Evolutionary conservation across 2,113 vertebrate genomes (phyloP).

Genomic region (Orthochromis indermauri): DNA sequence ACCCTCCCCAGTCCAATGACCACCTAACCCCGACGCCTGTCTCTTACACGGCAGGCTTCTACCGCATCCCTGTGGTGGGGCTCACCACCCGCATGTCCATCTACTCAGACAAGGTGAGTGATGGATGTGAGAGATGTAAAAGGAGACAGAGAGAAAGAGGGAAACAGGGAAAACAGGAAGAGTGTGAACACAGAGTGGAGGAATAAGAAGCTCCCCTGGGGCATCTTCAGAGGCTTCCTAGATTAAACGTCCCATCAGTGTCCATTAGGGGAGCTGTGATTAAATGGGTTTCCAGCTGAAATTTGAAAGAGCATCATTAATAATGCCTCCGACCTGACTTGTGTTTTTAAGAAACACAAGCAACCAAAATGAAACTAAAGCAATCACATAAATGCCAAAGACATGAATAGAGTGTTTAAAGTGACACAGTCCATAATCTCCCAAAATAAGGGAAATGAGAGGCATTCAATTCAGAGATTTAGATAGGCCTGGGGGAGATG

Average conservation of each 20-base stretch:
- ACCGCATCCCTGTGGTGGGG: slow-evolving; percentile 96
- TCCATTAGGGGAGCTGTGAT: slow-evolving; percentile 50
- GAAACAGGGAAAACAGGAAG: background rate
- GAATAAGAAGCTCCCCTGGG: slow-evolving; percentile 25
- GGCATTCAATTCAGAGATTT: background rate
- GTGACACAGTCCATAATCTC: background rate
- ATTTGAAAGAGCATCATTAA: slow-evolving; percentile 45
- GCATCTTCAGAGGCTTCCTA: slow-evolving; percentile 17
- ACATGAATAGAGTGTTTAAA: background rate
- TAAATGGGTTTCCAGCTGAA: slow-evolving; percentile 45
- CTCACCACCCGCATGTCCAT: slow-evolving; percentile 98
- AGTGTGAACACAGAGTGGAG: background rate
- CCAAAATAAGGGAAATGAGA: background rate
- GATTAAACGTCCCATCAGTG: slow-evolving; percentile 50
- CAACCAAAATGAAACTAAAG: slow-evolving; percentile 12
- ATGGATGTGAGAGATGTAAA: background rate
- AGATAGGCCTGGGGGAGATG: background rate
- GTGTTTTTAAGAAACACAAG: slow-evolving; percentile 6
- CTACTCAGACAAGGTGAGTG: slow-evolving; percentile 95
- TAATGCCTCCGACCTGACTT: slow-evolving; percentile 17
- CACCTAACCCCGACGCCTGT: slow-evolving; percentile 97
- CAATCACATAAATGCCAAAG: background rate
- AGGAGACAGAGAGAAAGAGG: background rate
- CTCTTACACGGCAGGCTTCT: slow-evolving; percentile 98
- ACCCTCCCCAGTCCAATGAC: slow-evolving; percentile 95